Conservation (phyloP, 2,888 invertebrate species). For the Nephrotoma flavescens region DNA sequence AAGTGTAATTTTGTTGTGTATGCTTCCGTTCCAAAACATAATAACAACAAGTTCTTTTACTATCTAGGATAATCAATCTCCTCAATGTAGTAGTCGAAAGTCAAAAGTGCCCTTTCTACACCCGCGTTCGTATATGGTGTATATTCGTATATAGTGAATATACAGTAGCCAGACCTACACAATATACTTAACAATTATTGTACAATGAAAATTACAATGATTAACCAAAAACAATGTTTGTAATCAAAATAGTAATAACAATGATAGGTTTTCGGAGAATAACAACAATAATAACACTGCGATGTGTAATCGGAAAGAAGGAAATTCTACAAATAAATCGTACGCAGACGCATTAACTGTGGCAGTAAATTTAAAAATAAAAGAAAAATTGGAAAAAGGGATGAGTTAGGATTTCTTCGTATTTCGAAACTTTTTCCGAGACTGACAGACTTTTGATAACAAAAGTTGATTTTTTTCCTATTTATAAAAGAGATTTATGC, state of each 20-base stretch:
- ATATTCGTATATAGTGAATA: not conserved
- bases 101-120: not conserved
- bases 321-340: not conserved
- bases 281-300: not conserved
- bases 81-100: not conserved
- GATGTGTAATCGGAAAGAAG: not conserved
- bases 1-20: not conserved
- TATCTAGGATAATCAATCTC: not conserved
- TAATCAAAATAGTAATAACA: not conserved
- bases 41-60: not conserved
- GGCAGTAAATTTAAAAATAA: not conserved
- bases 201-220: not conserved
- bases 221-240: not conserved
- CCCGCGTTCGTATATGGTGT: not conserved
- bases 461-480: not conserved
- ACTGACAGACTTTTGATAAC: not conserved
- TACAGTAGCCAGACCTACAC: not conserved
- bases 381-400: not conserved
- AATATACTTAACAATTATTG: not conserved
- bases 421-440: not conserved
- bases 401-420: not conserved
- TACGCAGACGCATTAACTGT: not conserved
- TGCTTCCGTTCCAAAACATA: not conserved
- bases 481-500: not conserved
- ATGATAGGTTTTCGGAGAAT: not conserved